Base-by-base conservation (phyloP, 2,888 invertebrate species). In the Parascotia fuliginaria region DNA sequence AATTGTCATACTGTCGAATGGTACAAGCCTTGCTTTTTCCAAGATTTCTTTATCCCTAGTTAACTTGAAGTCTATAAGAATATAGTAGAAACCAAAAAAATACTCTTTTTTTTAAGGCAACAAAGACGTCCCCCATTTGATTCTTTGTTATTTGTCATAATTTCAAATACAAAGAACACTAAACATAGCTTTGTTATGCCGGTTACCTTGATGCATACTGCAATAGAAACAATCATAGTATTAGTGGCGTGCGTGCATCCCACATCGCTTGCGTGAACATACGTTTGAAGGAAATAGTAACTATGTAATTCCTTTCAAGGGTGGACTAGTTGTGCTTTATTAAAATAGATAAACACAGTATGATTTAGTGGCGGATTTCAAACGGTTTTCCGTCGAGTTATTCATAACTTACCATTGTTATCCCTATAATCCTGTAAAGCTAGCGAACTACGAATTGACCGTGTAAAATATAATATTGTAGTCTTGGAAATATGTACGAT, bases 271-370 rank as follows among this genome's bases (percentile, higher is more conserved):
- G 42, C 49, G 39, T 49, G 39, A 39, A 39, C 27, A 27, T 11
- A 43, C 42, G 37, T 39, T 34, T 44, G 49, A 55, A 47, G 62
- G 44, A 42, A 24, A 49, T 42, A 47, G 24, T 27, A 52, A 19
- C 3, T 24, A 24, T 6, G 6, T 33, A 45, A 65, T 51, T 62
- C 34, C 55, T 41, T 37, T 65, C 50, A 54, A 42, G 39, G 65
- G 40, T 54, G 38, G 5, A 39, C 41, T 46, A 44, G 36, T 56
- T 52, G 39, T 27, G 27, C 28, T 41, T 32, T 42, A 44, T 47
- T 44, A 45, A 41, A 46, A 48, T 49, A 45, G 32, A 41, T 16
- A 9, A 46, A 41, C 14, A 49, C 27, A 29, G 19, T 22, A 29
- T 37, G 42, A 47, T 44, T 42, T 42, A 49, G 32, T 19, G 22